Evolutionary conservation across 2,113 vertebrate genomes (phyloP), one percentile per base, ranked within the genome.

Genomic region (Petrocephalus microphthalmus): DNA sequence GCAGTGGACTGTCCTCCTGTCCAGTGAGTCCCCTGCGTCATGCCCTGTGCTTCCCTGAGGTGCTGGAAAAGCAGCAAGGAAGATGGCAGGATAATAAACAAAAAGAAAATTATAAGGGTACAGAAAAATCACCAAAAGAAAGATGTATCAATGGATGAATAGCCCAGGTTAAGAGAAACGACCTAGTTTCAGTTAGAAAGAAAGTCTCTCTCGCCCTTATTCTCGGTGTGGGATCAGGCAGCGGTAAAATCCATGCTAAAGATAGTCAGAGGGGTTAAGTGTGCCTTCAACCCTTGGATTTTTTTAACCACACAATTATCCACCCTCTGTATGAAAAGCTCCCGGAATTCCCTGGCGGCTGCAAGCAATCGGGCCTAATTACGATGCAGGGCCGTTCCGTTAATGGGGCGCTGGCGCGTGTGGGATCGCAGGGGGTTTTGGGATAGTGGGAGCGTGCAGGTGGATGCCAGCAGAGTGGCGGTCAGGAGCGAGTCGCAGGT

Each of bases 291-390:
- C 93, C 92, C 91, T 64, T 3, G 91, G 93, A 89, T 93, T 92
- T 91, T 92, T 93, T 93, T 90, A 94, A 94, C 90, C 60, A 92
- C 89, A 92, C 92, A 96, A 95, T 96, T 95, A 96, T 94, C 91
- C 88, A 85, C 1, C 20, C 78, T 88, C 90, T 91, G 92, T 91
- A 17, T 2, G 93, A 92, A 94, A 91, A 86, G 87, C 67, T 90
- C 93, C 92, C 93, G 53, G 89, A 91, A 71, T 22, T 94, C 93
- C 92, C 93, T 60, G 33, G 89, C 87, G 91, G 89, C 67, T 20
- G 84, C 90, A 11, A 92, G 90, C 90, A 96, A 95, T 90, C 94
- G 92, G 95, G 94, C 91, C 94, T 95, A 94, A 93, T 95, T 94
- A 94, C 89, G 90, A 64, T 60, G 15, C 83, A 33, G 37, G 49